Evolutionary conservation across 2,113 vertebrate genomes (phyloP).

Genomic region (Dromiciops gliroides): DNA sequence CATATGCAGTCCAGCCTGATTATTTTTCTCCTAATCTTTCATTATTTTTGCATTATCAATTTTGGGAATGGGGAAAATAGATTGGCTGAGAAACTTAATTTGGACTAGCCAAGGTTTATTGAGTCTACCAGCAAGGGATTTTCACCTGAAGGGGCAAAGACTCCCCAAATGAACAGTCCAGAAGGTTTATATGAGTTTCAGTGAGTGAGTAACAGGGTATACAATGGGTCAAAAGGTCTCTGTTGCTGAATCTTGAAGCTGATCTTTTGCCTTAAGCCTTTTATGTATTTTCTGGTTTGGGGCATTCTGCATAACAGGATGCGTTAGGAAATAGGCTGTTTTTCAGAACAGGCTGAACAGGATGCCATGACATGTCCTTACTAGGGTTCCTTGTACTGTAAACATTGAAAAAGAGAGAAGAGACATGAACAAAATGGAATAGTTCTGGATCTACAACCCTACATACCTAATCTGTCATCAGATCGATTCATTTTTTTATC

Average conservation of each 20-base stretch:
- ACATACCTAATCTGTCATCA: background rate
- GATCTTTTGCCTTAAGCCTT: background rate
- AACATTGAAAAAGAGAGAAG: background rate
- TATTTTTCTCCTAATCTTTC: background rate
- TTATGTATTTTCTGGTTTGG: background rate
- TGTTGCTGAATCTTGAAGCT: background rate
- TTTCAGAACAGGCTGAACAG: background rate
- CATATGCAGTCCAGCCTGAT: background rate
- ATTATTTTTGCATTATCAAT: background rate
- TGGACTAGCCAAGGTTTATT: background rate
- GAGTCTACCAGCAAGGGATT: background rate
- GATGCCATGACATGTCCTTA: background rate
- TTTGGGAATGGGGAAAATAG: background rate
- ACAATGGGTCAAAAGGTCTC: background rate
- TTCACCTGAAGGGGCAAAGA: background rate
- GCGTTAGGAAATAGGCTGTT: background rate
- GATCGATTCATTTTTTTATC: background rate
- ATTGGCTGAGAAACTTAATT: background rate
- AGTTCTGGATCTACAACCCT: background rate
- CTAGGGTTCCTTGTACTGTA: background rate
- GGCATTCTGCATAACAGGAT: background rate
- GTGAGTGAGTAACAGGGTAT: background rate
- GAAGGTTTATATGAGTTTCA: background rate
- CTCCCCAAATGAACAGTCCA: background rate
- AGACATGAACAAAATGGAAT: background rate